Evolutionary conservation across 2,797 vertebrate species (phyloP).

Genomic region (Alfaro cultratus): DNA sequence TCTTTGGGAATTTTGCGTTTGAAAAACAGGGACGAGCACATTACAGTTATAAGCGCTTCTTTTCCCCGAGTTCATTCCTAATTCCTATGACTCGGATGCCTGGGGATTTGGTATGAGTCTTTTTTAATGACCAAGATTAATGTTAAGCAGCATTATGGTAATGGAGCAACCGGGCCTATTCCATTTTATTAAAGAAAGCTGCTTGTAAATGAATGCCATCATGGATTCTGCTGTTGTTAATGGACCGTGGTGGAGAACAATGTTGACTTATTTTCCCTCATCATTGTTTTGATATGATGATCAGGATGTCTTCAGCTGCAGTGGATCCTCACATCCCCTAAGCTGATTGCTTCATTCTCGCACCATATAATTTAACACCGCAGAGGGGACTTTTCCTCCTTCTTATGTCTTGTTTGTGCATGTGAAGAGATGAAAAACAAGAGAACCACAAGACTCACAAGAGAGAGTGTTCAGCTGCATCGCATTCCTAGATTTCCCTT

Average conservation of each 20-base stretch:
- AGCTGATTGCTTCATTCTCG: slow-evolving; percentile 31
- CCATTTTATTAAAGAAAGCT: slow-evolving; percentile 88
- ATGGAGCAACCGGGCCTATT: slow-evolving; percentile 78
- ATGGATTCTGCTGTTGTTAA: slow-evolving; percentile 77
- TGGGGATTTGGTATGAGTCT: slow-evolving; percentile 80
- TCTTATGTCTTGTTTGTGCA: slow-evolving; percentile 18
- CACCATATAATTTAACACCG: slow-evolving; percentile 48
- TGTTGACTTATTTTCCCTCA: slow-evolving; percentile 67
- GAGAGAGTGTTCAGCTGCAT: slow-evolving; percentile 43
- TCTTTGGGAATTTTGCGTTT: slow-evolving; percentile 35
- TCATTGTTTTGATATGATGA: slow-evolving; percentile 76
- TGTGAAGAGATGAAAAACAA: slow-evolving; percentile 23
- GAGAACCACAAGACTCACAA: slow-evolving; percentile 39
- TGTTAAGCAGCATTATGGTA: slow-evolving; percentile 83
- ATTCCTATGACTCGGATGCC: slow-evolving; percentile 61
- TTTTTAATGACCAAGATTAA: slow-evolving; percentile 83
- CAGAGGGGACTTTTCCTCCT: slow-evolving; percentile 46
- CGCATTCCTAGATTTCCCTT: slow-evolving; percentile 38
- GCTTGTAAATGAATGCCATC: slow-evolving; percentile 83
- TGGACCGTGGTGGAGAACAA: slow-evolving; percentile 76
- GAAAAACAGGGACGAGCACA: slow-evolving; percentile 55
- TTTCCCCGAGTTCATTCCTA: slow-evolving; percentile 45
- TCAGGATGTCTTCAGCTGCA: slow-evolving; percentile 53
- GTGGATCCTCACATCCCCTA: slow-evolving; percentile 19
- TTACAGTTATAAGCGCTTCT: slow-evolving; percentile 40